Percentiles rank a stretch among this genome's conserved stretches.
Conservation (phyloP, 2,888 invertebrate species). For the Scaeva pyrastri region DNA sequence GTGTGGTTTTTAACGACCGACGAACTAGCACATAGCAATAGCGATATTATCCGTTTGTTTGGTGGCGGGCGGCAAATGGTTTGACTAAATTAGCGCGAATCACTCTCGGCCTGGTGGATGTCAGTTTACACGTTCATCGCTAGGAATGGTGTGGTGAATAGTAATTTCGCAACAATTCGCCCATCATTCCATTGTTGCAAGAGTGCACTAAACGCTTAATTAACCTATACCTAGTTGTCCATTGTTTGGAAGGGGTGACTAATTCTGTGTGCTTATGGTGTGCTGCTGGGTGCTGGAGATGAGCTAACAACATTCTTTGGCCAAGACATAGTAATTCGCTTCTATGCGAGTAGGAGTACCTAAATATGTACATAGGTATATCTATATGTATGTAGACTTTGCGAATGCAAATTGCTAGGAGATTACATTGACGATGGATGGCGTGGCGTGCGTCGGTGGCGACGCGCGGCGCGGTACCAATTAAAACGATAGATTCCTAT, state of each 20-base stretch:
- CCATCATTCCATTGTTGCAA: constrained; percentile 11
- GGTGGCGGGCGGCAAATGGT: constrained; percentile 25
- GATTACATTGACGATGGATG: constrained; percentile 57
- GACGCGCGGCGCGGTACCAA: constrained; percentile 34
- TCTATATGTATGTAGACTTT: neutral
- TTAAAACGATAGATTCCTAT: constrained; percentile 49
- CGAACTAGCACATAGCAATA: neutral
- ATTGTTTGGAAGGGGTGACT: constrained; percentile 42
- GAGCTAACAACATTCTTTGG: constrained; percentile 45
- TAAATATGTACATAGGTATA: neutral
- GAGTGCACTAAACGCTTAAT: constrained; percentile 68
- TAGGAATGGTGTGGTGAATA: constrained; percentile 56
- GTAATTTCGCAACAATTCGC: constrained; percentile 59
- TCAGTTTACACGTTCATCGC: no score
- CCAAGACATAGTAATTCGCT: constrained; percentile 7
- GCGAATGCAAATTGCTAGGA: constrained; percentile 56
- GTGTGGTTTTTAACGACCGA: constrained; percentile 30
- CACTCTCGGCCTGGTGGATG: constrained; percentile 3
- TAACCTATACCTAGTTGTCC: constrained; percentile 43
- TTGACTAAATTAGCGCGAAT: constrained; percentile 61
- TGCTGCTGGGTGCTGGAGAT: constrained; percentile 1
- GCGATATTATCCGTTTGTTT: constrained; percentile 7
- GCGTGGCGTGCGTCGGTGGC: constrained; percentile 11
- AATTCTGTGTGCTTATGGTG: constrained; percentile 6
- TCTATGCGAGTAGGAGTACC: no score